Evolutionary conservation across 2,113 vertebrate species (phyloP), one percentile per base, ranked within the genome.

Genomic region (Calyptomena viridis): DNA sequence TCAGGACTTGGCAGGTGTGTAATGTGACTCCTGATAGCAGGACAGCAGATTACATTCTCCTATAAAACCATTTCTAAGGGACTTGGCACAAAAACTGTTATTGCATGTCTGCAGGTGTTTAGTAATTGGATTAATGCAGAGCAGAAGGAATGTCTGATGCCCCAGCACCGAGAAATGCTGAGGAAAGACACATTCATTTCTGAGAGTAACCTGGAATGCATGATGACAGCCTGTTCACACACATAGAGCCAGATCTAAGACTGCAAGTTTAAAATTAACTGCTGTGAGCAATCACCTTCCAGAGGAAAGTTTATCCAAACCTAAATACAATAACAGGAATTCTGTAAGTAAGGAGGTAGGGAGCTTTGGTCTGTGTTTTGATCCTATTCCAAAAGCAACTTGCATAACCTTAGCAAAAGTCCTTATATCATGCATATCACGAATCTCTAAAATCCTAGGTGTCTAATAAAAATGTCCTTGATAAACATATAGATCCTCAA

Each of bases 41-140:
- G 97, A 97, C 96, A 96, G 97, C 97, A 97, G 98, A 98, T 98
- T 98, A 98, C 97, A 97, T 98, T 98, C 94, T 97, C 96, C 97
- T 97, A 91, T 96, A 97, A 98, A 98, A 98, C 97, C 97, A 93
- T 97, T 98, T 98, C 98, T 98, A 96, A 97, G 95, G 95, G 94
- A 97, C 97, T 98, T 99, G 98, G 98, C 98, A 98, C 95, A 92
- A 96, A 93, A 96, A 98, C 96, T 98, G 98, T 99, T 99, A 98
- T 98, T 99, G 96, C 98, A 98, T 97, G 98, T 98, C 98, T 99
- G 98, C 98, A 99, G 98, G 98, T 99, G 98, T 99, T 99, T 98
- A 97, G 97, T 99, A 99, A 99, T 98, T 98, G 98, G 98, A 99
- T 99, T 99, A 99, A 98, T 98, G 97, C 97, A 97, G 97, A 98